Percentiles rank a stretch among this genome's conserved stretches.
Conservation (phyloP, 92 coral and sea anemone species). For the Galaxea fascicularis region DNA sequence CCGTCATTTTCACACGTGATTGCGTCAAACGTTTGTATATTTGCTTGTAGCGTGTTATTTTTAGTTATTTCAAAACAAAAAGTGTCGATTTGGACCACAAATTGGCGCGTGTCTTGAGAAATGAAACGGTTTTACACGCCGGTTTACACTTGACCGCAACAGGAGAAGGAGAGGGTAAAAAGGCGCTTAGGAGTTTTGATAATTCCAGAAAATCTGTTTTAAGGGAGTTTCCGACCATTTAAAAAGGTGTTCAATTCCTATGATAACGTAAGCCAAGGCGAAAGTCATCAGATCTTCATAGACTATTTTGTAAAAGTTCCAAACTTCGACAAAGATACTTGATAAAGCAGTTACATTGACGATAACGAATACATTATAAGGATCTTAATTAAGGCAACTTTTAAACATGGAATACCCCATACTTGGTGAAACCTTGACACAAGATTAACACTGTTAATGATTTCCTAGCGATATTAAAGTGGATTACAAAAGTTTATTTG, state of each 20-base stretch:
- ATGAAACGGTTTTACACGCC: background rate
- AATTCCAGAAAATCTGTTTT: background rate
- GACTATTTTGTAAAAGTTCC: background rate
- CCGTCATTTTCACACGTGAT: slow-evolving; percentile 4
- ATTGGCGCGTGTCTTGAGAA: background rate
- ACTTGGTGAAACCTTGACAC: background rate
- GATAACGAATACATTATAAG: slow-evolving; percentile 7
- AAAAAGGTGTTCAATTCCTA: background rate
- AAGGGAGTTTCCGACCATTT: background rate
- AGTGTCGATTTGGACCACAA: background rate
- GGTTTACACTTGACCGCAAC: background rate
- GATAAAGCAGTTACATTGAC: background rate
- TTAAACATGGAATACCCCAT: background rate
- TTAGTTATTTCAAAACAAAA: slow-evolving; percentile 10
- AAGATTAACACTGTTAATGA: background rate
- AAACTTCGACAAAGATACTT: slow-evolving; percentile 6
- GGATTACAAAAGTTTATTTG: background rate
- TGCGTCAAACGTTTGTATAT: background rate
- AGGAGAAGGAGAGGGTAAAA: background rate
- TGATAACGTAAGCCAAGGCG: slow-evolving; percentile 1
- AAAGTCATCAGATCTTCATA: background rate
- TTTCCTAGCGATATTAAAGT: background rate
- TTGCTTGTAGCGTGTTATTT: slow-evolving; percentile 17
- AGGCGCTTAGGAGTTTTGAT: background rate
- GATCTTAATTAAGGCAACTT: slow-evolving; percentile 6